Evolutionary conservation across 1,140 invertebrate species (phyloP).

Genomic region (Achatina immaculata): DNA sequence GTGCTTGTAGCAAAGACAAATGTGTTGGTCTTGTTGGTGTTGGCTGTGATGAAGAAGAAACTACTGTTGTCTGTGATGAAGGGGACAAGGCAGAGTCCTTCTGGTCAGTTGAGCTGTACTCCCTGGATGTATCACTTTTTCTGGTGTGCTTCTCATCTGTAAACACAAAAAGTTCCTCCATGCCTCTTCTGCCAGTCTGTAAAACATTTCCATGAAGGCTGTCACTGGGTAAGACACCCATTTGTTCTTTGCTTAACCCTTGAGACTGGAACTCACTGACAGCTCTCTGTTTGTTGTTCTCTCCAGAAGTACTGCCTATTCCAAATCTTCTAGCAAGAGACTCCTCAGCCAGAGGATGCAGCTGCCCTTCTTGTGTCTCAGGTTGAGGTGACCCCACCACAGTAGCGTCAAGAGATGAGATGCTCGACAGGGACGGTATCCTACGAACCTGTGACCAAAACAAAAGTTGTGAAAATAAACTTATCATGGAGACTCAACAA

Average conservation of each 20-base stretch:
- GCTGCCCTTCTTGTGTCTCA: background rate
- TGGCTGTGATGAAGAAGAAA: background rate
- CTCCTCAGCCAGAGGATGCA: background rate
- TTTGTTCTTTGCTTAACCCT: background rate
- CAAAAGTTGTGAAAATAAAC: no score
- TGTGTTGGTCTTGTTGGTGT: constrained; percentile 30
- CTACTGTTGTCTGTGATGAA: background rate
- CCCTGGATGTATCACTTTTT: background rate
- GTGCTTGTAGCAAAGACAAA: constrained; percentile 33
- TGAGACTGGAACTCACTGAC: background rate
- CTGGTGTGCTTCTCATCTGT: constrained; percentile 3
- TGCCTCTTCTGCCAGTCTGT: background rate
- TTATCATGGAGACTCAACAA: no score
- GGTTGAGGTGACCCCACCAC: background rate
- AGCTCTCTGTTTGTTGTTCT: background rate
- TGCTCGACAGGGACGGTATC: background rate
- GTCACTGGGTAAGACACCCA: background rate
- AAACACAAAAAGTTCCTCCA: constrained; percentile 16
- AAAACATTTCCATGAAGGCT: background rate
- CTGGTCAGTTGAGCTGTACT: background rate
- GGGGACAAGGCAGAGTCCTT: background rate
- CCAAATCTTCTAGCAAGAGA: background rate
- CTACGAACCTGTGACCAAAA: background rate
- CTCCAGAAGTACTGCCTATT: background rate
- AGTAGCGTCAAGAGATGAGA: background rate